Percentiles rank a stretch among this genome's conserved stretches.
Conservation (phyloP, 2,113 vertebrate species). For the Lucifuga dentata region DNA sequence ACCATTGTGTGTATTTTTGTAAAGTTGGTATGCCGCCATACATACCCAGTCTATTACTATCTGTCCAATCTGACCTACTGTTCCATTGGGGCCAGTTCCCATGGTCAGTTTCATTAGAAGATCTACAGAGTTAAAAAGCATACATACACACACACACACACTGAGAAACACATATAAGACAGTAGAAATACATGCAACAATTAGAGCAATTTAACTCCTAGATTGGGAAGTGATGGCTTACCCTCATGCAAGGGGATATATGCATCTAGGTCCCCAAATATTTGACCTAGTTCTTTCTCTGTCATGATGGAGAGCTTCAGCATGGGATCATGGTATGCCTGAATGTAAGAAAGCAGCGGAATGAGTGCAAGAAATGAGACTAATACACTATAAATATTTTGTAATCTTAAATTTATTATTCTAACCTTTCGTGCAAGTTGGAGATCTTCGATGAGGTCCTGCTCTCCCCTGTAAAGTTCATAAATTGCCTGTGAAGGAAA, state of each 20-base stretch:
- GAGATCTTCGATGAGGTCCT: constrained; percentile 97
- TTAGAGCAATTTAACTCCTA: too few relatives aligned
- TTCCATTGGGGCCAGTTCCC: constrained; percentile 91
- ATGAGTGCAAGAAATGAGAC: neutral
- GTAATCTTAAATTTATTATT: neutral
- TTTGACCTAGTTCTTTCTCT: constrained; percentile 92
- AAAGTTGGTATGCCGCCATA: neutral
- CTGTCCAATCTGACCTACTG: constrained; percentile 92
- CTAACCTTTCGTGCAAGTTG: constrained; percentile 94
- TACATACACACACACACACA: neutral
- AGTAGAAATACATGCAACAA: neutral
- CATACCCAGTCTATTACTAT: constrained; percentile 95
- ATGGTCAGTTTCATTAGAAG: constrained; percentile 88
- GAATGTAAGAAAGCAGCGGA: neutral
- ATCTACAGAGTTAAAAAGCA: constrained; percentile 69
- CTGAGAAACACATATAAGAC: constrained; percentile 1
- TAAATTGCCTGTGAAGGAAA: constrained; percentile 88
- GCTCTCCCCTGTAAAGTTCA: constrained; percentile 94
- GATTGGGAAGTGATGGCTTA: constrained; percentile 1
- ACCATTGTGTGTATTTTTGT: too few relatives aligned
- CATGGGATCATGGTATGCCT: constrained; percentile 99
- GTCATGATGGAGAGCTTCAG: constrained; percentile 97
- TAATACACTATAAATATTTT: neutral
- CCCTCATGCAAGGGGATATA: constrained; percentile 97
- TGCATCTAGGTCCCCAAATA: constrained; percentile 96